Conservation (phyloP, 1,140 invertebrate genomes). For the Drosophila azteca region DNA sequence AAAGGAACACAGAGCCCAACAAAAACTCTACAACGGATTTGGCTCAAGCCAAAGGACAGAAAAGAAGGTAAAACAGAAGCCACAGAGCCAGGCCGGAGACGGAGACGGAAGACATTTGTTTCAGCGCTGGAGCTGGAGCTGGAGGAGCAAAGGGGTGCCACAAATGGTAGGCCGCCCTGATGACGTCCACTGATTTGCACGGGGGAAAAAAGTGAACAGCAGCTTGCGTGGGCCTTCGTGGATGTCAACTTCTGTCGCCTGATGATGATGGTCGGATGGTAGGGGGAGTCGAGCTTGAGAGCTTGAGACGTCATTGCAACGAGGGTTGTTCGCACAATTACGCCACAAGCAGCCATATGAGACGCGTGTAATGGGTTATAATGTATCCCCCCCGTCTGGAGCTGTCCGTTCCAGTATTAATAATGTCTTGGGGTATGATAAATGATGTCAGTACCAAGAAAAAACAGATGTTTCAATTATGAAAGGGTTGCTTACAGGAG, state of each 20-base stretch:
- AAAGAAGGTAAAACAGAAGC: slow-evolving; percentile 55
- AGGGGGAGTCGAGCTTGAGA: background rate
- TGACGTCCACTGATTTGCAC: slow-evolving; percentile 63
- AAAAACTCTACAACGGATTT: slow-evolving; percentile 63
- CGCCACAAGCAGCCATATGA: slow-evolving; percentile 26
- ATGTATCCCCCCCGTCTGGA: slow-evolving; percentile 19
- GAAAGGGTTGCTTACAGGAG: slow-evolving; percentile 20
- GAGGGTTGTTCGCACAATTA: slow-evolving; percentile 62
- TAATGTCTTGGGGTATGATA: slow-evolving; percentile 46
- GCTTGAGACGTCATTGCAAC: slow-evolving; percentile 43
- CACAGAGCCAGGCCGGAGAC: slow-evolving; percentile 18
- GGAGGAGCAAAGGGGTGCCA: background rate
- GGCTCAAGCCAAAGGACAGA: slow-evolving; percentile 24
- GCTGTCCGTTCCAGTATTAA: slow-evolving; percentile 38
- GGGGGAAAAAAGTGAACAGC: slow-evolving; percentile 36
- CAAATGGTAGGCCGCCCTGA: slow-evolving; percentile 30
- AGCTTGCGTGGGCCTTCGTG: slow-evolving; percentile 40
- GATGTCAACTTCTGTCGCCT: slow-evolving; percentile 44
- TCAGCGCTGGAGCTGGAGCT: slow-evolving; percentile 26
- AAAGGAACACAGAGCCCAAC: slow-evolving; percentile 25
- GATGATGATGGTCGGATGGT: slow-evolving; percentile 32
- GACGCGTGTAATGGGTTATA: slow-evolving; percentile 45
- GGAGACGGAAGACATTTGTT: slow-evolving; percentile 74
- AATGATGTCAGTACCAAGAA: slow-evolving; percentile 37
- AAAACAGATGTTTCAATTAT: slow-evolving; percentile 60